Conservation (phyloP, 2,888 invertebrate species). For the Cremastinae sp. region DNA sequence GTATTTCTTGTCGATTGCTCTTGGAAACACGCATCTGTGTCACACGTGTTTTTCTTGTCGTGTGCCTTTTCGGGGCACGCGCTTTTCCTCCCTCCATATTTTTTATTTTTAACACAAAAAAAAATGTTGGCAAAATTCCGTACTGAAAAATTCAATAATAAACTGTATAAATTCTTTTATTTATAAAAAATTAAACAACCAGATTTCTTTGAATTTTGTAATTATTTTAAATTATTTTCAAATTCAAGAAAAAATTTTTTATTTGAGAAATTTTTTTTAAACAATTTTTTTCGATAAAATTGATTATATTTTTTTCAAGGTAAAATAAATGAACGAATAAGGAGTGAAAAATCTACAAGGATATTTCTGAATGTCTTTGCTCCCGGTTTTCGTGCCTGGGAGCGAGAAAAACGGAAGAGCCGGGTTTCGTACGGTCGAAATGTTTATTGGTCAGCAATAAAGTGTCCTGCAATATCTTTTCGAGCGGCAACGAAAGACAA, state of each 20-base stretch:
- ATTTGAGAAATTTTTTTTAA: too few species aligned
- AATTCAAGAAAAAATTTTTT: too few species aligned
- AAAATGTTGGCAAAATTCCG: too few species aligned
- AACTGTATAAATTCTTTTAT: too few species aligned
- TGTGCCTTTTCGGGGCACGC: conserved; percentile 46
- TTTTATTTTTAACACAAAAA: too few species aligned
- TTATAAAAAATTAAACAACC: too few species aligned
- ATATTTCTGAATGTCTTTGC: not conserved
- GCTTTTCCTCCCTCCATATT: conserved; percentile 28
- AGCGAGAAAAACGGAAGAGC: conserved; percentile 26
- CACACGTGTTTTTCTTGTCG: conserved; percentile 64
- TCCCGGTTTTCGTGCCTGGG: conserved; percentile 31
- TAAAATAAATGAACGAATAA: not conserved
- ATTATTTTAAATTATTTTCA: too few species aligned
- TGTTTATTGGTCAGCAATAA: conserved; percentile 70
- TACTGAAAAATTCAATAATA: too few species aligned
- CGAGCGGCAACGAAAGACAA: conserved; percentile 63
- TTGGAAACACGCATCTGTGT: conserved; percentile 51
- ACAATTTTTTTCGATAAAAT: too few species aligned
- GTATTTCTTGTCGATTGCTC: not conserved
- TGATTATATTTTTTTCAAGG: too few species aligned
- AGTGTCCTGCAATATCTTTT: conserved; percentile 62
- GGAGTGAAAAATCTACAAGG: conserved; percentile 9
- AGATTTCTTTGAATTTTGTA: too few species aligned
- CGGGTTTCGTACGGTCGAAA: conserved; percentile 46